A percentile compares a stretch with the other conserved stretches of the same genome.
Evolutionary conservation across 1,140 invertebrate genomes (phyloP).

Genomic region (Charaxes varanes): DNA sequence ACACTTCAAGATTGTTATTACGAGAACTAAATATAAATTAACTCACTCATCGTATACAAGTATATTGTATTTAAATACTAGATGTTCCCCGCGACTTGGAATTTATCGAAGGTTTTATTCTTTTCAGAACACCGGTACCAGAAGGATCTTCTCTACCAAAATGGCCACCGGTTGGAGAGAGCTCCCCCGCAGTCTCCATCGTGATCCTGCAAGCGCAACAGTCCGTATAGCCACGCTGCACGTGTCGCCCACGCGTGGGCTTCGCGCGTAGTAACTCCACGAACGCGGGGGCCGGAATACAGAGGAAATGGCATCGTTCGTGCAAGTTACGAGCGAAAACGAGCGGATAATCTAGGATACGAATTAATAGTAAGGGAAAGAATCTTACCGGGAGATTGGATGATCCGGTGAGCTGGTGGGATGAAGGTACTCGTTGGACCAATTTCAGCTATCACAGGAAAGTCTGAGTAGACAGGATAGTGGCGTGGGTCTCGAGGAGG

Average conservation of each 20-base stretch:
- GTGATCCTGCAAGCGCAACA: conserved; percentile 84
- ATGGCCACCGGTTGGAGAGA: conserved; percentile 24
- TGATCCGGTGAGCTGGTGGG: conserved; percentile 67
- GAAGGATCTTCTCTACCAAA: conserved; percentile 19
- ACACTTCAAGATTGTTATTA: too few species aligned
- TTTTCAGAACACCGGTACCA: conserved; percentile 33
- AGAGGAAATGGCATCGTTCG: conserved; percentile 11
- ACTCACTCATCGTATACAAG: too few species aligned
- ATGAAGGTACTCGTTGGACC: conserved; percentile 63
- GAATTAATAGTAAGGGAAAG: conserved; percentile 64
- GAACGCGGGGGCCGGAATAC: conserved; percentile 10
- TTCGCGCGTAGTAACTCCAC: conserved; percentile 1
- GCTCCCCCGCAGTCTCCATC: conserved; percentile 88
- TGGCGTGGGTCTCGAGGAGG: conserved; percentile 63
- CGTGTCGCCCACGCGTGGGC: background rate
- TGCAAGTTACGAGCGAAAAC: conserved; percentile 8
- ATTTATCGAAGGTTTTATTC: too few species aligned
- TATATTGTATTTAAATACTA: too few species aligned
- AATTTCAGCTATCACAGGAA: conserved; percentile 58
- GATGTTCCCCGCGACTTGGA: too few species aligned
- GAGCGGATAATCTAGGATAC: conserved; percentile 48
- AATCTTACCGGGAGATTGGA: conserved; percentile 68
- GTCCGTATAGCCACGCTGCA: background rate
- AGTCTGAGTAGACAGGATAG: conserved; percentile 56
- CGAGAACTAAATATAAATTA: too few species aligned